Conservation (phyloP, 92 coral and sea anemone species). For the Actinernus sp. region DNA sequence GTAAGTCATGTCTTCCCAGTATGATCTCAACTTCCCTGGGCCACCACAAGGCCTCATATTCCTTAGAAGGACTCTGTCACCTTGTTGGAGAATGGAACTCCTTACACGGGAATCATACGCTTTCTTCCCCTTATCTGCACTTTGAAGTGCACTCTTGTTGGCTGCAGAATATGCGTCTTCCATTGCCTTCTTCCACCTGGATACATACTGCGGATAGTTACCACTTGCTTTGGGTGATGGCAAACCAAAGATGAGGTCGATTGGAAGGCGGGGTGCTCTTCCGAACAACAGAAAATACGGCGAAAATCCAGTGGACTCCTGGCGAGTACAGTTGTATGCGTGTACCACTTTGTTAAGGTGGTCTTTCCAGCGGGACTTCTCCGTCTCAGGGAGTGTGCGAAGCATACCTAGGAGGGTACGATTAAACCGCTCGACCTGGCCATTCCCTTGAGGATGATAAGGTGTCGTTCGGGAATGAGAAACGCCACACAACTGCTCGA, state of each 20-base stretch:
- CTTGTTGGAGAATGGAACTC: too few species aligned
- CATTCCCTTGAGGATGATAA: slow-evolving; percentile 47
- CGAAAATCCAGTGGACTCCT: slow-evolving; percentile 46
- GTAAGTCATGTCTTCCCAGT: too few species aligned
- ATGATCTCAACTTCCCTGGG: too few species aligned
- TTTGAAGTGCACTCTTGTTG: too few species aligned
- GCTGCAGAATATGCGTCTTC: slow-evolving; percentile 21
- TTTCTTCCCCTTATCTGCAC: too few species aligned
- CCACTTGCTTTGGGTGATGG: background rate
- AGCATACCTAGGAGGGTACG: slow-evolving; percentile 40
- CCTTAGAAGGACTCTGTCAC: too few species aligned
- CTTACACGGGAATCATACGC: too few species aligned
- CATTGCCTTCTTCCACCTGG: slow-evolving; percentile 17
- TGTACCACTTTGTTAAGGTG: slow-evolving; percentile 34
- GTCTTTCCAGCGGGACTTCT: slow-evolving; percentile 60
- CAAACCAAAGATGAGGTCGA: slow-evolving; percentile 2
- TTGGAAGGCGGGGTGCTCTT: slow-evolving; percentile 31
- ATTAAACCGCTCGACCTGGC: slow-evolving; percentile 32
- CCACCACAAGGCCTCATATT: too few species aligned
- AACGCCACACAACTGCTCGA: slow-evolving; percentile 39
- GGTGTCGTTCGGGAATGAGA: slow-evolving; percentile 40
- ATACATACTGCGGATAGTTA: slow-evolving; percentile 2
- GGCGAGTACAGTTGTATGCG: slow-evolving; percentile 33
- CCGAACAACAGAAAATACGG: slow-evolving; percentile 39
- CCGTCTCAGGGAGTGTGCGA: slow-evolving; percentile 49